Conservation (phyloP, 1,140 invertebrate species). For the Bombus pyrosoma region DNA sequence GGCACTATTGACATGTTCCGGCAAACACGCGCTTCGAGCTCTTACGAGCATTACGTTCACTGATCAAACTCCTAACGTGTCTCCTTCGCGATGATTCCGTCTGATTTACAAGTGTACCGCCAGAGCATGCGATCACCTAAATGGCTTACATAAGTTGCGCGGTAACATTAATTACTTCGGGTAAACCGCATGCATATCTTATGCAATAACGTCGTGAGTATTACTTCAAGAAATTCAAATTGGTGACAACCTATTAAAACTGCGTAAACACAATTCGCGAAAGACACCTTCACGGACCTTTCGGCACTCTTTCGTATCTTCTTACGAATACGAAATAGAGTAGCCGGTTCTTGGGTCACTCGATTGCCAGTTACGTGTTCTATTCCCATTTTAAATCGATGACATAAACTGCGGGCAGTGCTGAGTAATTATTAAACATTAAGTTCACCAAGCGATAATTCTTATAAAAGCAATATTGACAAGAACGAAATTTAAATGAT, state of each 20-base stretch:
- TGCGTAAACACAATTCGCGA: not conserved
- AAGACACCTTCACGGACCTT: not conserved
- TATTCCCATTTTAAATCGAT: not conserved
- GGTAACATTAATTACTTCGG: constrained; percentile 19
- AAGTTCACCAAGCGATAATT: too few species aligned
- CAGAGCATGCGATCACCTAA: constrained; percentile 27
- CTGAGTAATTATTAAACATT: not conserved
- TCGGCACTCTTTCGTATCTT: constrained; percentile 40
- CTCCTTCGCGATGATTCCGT: constrained; percentile 22
- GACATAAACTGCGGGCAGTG: not conserved
- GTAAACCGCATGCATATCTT: not conserved
- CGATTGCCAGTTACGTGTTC: not conserved
- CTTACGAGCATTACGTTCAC: constrained; percentile 21
- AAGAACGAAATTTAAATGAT: not conserved
- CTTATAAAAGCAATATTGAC: not conserved
- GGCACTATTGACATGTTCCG: constrained; percentile 32
- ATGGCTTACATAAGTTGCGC: constrained; percentile 47
- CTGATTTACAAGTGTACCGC: constrained; percentile 34
- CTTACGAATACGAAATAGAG: constrained; percentile 28
- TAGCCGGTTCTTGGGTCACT: constrained; percentile 17
- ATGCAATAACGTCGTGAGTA: not conserved
- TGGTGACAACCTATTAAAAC: not conserved
- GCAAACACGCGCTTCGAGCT: constrained; percentile 38
- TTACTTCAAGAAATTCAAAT: not conserved
- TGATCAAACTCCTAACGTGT: constrained; percentile 6